phyloP scores from a whole-genome alignment of 2,888 invertebrate genomes.

The Aphodius granarius region DNA sequence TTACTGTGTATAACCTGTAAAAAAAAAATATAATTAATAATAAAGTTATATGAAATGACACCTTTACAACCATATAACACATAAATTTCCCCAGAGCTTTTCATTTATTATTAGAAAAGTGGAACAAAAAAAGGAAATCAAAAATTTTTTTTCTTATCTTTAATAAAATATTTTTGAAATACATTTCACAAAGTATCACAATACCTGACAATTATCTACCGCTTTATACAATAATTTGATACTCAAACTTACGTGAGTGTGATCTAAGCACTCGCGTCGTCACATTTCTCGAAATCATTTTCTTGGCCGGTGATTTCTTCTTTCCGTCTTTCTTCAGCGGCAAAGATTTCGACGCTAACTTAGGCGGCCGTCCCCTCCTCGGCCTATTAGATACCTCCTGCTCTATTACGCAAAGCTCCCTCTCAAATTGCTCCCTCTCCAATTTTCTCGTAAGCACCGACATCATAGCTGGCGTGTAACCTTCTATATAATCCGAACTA shows the following conservation, averaged over 20 bases:
- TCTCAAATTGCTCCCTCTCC: constrained; percentile 52
- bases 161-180: too few relatives aligned
- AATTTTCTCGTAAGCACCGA: constrained; percentile 56
- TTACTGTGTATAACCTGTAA: too few relatives aligned
- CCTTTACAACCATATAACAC: too few relatives aligned
- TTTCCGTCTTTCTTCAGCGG: background rate
- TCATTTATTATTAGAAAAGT: too few relatives aligned
- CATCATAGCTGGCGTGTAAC: constrained; percentile 63
- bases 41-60: too few relatives aligned
- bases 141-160: too few relatives aligned
- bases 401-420: constrained; percentile 36
- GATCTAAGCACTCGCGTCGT: background rate
- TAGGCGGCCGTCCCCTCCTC: background rate
- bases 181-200: too few relatives aligned
- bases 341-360: background rate
- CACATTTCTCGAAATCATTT: background rate
- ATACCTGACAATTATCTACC: background rate
- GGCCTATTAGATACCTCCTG: constrained; percentile 9
- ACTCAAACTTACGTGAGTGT: background rate
- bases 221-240: background rate
- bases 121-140: too few relatives aligned
- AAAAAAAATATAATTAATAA: too few relatives aligned
- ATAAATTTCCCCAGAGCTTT: too few relatives aligned
- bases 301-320: background rate
- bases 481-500: constrained; percentile 43